Evolutionary conservation across 2,113 vertebrate species (phyloP), one percentile per base, ranked within the genome.

Genomic region (Elephantulus edwardii): DNA sequence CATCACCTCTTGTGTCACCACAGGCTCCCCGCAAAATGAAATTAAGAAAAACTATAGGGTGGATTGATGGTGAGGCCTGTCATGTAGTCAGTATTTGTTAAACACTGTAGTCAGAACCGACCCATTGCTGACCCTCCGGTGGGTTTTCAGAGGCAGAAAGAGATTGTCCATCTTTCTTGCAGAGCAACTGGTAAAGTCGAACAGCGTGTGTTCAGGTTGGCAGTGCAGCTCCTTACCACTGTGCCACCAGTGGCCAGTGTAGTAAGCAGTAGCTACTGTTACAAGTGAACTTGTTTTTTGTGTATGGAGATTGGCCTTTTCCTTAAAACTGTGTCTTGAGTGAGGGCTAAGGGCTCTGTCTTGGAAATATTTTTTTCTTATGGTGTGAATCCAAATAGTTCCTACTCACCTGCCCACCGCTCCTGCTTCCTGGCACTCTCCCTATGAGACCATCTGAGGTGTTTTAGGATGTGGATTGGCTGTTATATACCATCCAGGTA

Each of bases 1-100:
- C 0, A 0, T 13, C 0, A 0, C 52, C 52, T 28, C n/a, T 5
- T 7, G 9, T 30, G 35, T 48, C 72, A 5, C 22, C 26, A 1
- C 62, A 38, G 22, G 13, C 58, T 3, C 56, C 40, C 44, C n/a
- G 20, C 22, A 0, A 26, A 3, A 7, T 7, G 58, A 42, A 48
- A n/a, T 4, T 2, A 0, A 6, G 0, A 4, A 19, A 22, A 17
- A 17, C 38, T 44, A 0, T 2, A 0, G 56, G 58, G 10, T 1
- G 0, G 12, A 42, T 1, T 16, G 11, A 11, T 22, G 30, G 68
- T n/a, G n/a, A n/a, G n/a, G n/a, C 54, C 40, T 48, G 26, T 38
- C 4, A 0, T 10, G 33, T 44, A 2, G 28, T n/a, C 20, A 46
- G 22, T 16, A 17, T n/a, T n/a, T n/a, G n/a, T n/a, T n/a, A n/a